These are phyloP conservation scores for Bryconaethiops microstoma DNA, from an alignment of 2,797 vertebrate species.

Conservation along the genomic window DNA sequence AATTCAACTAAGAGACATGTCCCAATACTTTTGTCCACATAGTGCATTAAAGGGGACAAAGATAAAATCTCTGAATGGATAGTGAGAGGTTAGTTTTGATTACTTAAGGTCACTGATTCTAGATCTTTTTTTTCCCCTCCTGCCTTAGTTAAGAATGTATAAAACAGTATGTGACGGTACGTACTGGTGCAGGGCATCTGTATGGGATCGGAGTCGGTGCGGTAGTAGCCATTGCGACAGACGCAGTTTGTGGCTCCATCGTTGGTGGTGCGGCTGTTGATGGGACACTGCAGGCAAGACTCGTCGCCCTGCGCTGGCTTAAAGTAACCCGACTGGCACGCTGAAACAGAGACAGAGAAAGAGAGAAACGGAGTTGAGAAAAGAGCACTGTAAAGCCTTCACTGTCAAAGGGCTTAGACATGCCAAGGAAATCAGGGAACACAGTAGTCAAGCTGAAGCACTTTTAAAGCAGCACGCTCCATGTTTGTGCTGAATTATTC, in stretches of 20 bases:
- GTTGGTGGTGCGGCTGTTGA: conserved; percentile 95
- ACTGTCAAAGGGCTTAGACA: conserved; percentile 8
- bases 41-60: too few species aligned
- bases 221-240: conserved; percentile 92
- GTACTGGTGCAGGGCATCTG: conserved; percentile 98
- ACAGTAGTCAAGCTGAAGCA: conserved; percentile 26
- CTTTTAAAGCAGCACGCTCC: conserved; percentile 25
- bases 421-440: conserved; percentile 32
- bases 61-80: too few species aligned
- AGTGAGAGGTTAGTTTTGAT: too few species aligned
- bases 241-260: conserved; percentile 95
- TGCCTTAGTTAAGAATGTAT: neutral
- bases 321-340: conserved; percentile 89
- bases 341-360: conserved; percentile 71
- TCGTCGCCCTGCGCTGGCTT: conserved; percentile 95
- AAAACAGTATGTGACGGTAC: conserved; percentile 58
- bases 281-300: conserved; percentile 89
- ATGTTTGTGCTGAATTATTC: conserved; percentile 44
- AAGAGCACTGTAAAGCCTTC: conserved; percentile 17
- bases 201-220: conserved; percentile 90
- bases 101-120: neutral
- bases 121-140: neutral
- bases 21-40: neutral
- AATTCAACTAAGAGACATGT: too few species aligned
- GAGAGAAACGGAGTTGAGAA: neutral